A percentile compares a stretch with the other conserved stretches of the same genome.
Evolutionary conservation across 2,797 vertebrate species (phyloP).

Genomic region (Micrastur ruficollis): DNA sequence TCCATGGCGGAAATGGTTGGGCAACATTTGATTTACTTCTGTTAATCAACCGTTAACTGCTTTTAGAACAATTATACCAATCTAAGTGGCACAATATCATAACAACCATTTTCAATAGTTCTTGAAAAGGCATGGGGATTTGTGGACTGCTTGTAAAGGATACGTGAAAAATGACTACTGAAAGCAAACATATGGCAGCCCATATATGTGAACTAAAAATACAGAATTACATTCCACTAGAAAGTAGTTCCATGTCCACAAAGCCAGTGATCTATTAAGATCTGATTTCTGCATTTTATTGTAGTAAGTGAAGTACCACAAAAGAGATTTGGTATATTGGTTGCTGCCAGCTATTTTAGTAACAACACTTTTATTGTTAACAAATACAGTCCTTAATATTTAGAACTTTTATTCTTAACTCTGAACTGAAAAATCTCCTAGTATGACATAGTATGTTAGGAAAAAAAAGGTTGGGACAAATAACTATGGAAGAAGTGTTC

Average conservation of each 20-base stretch:
- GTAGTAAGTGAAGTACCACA: neutral
- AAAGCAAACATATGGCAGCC: neutral
- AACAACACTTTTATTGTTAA: neutral
- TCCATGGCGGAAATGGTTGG: neutral
- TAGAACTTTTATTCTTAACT: neutral
- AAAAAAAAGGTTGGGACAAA: neutral
- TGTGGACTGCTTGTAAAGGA: neutral
- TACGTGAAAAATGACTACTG: neutral
- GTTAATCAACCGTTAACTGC: neutral
- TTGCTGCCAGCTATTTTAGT: neutral
- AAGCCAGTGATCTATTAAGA: neutral
- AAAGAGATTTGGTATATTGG: neutral
- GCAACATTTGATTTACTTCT: neutral
- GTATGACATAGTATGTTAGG: accelerated
- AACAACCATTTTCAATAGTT: neutral
- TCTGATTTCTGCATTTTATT: neutral
- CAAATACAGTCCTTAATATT: neutral
- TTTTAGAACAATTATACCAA: neutral
- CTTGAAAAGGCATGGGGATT: neutral
- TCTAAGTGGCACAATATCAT: neutral
- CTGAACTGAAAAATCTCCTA: neutral
- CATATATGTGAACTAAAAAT: neutral
- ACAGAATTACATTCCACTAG: neutral
- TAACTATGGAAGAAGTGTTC: neutral
- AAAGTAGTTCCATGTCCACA: neutral